phyloP scores from a whole-genome alignment of 2,888 invertebrate species.

The Drosophila diplacantha region DNA sequence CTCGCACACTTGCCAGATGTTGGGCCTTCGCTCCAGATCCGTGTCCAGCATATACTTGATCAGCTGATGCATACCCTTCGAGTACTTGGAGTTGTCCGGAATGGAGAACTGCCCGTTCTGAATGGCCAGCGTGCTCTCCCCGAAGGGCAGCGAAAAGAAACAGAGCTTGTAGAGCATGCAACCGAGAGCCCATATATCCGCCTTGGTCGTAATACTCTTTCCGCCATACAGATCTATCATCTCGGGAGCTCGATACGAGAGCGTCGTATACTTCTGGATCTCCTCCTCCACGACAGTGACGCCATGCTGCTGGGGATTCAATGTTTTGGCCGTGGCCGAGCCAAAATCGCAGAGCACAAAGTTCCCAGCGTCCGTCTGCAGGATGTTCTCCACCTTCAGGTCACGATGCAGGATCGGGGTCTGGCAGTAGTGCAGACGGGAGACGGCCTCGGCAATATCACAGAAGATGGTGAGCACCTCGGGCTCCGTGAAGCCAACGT shows the following conservation, averaged over 20 bases:
- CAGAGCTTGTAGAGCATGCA: slow-evolving; percentile 93
- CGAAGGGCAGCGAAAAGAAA: slow-evolving; percentile 93
- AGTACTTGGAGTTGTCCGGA: slow-evolving; percentile 88
- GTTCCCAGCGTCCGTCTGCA: slow-evolving; percentile 87
- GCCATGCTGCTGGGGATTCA: slow-evolving; percentile 84
- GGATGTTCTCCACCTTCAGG: slow-evolving; percentile 94
- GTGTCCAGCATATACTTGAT: slow-evolving; percentile 91
- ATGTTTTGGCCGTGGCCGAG: slow-evolving; percentile 90
- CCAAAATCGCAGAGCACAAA: slow-evolving; percentile 96
- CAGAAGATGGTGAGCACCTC: slow-evolving; percentile 93
- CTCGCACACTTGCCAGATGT: slow-evolving; percentile 90
- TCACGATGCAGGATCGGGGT: slow-evolving; percentile 96
- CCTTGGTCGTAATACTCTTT: slow-evolving; percentile 89
- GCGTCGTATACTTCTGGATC: slow-evolving; percentile 91
- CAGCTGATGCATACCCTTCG: slow-evolving; percentile 84
- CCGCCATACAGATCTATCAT: slow-evolving; percentile 95
- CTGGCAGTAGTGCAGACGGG: slow-evolving; percentile 92
- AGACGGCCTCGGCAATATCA: slow-evolving; percentile 94
- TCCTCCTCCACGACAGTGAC: slow-evolving; percentile 88
- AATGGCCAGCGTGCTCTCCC: slow-evolving; percentile 94
- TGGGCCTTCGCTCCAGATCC: slow-evolving; percentile 88
- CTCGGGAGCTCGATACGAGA: slow-evolving; percentile 93
- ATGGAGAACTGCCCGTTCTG: slow-evolving; percentile 92
- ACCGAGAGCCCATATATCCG: slow-evolving; percentile 94
- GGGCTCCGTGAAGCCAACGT: slow-evolving; percentile 84